Conservation (phyloP, 2,113 vertebrate genomes). For the Prietella phreatophila region DNA sequence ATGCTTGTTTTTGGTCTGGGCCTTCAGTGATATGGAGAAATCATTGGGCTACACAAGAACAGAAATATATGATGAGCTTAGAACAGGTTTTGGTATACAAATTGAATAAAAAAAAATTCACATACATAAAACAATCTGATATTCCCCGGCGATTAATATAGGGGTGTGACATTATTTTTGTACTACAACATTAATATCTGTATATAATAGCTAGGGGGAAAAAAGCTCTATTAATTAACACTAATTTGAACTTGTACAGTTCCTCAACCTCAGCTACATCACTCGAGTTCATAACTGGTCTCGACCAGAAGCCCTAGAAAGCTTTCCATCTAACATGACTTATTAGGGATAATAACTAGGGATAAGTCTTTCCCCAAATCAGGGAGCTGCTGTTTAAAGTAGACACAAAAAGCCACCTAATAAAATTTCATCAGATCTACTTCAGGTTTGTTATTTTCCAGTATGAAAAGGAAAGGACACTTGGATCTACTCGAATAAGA, state of each 20-base stretch:
- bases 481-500: background rate
- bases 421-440: background rate
- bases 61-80: background rate
- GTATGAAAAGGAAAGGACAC: background rate
- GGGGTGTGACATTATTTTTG: background rate
- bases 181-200: background rate
- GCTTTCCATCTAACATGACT: background rate
- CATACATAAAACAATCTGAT: background rate
- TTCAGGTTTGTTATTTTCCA: background rate
- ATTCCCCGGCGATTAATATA: background rate
- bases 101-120: no score
- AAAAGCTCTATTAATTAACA: background rate
- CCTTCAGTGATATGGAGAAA: slow-evolving; percentile 90
- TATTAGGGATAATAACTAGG: background rate
- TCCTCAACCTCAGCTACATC: background rate
- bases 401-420: background rate
- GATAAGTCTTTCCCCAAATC: background rate
- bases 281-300: background rate
- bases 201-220: background rate
- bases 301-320: background rate
- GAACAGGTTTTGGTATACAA: background rate
- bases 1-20: slow-evolving; percentile 92
- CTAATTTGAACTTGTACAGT: background rate
- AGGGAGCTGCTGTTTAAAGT: background rate
- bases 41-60: slow-evolving; percentile 79